These are phyloP conservation scores for Morus bassanus DNA, from an alignment of 2,797 vertebrate species.

Conservation along the genomic window DNA sequence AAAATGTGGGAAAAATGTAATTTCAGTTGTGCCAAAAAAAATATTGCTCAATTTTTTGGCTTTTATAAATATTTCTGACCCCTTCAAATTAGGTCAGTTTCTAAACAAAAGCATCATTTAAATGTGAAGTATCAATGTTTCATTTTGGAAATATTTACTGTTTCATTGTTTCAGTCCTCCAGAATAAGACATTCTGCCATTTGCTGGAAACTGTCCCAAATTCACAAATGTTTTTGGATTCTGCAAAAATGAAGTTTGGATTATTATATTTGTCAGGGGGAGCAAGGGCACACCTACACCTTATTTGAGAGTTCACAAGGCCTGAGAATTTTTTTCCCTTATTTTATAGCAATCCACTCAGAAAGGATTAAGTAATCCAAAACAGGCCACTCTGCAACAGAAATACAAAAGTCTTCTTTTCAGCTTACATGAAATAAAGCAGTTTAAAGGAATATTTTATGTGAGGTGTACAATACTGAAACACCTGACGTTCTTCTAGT, in stretches of 20 bases:
- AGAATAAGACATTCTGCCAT: neutral
- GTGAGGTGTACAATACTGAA: neutral
- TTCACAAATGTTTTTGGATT: neutral
- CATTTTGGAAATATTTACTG: constrained; percentile 4
- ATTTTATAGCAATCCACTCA: neutral
- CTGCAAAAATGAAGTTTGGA: neutral
- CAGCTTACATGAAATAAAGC: neutral
- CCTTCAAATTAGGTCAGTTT: neutral
- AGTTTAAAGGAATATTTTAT: neutral
- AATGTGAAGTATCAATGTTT: neutral
- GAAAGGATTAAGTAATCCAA: constrained; percentile 8
- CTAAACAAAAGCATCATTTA: neutral
- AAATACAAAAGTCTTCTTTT: neutral
- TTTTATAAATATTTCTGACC: neutral
- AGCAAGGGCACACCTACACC: neutral
- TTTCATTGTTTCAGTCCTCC: neutral
- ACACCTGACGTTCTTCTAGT: neutral
- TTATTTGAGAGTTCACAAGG: neutral
- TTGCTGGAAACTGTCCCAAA: constrained; percentile 19
- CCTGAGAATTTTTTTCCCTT: neutral
- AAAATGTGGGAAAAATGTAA: neutral
- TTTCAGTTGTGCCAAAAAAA: neutral
- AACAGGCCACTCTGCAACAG: neutral
- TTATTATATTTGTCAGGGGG: neutral
- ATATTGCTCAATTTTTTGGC: neutral